A percentile compares a stretch with the other conserved stretches of the same genome.
Evolutionary conservation across 2,888 invertebrate genomes (phyloP).

Genomic region (Spodoptera picta): DNA sequence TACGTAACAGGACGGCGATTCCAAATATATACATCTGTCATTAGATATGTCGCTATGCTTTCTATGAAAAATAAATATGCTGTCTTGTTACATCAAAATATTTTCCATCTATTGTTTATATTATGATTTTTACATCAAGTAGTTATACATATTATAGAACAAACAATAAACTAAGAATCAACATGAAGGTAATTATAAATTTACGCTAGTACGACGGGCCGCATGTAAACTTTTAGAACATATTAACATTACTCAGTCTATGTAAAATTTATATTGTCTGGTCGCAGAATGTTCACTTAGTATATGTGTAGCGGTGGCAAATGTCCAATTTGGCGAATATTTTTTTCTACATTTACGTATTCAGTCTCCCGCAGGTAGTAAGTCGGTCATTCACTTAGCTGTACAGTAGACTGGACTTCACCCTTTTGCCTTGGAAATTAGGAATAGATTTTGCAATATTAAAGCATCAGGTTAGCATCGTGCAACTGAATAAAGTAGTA

Average conservation of each 20-base stretch:
- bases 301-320: slow-evolving; percentile 26
- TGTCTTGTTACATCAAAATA: slow-evolving; percentile 58
- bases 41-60: slow-evolving; percentile 64
- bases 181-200: slow-evolving; percentile 47
- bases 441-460: too few relatives aligned
- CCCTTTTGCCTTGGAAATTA: too few relatives aligned
- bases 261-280: slow-evolving; percentile 61
- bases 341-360: too few relatives aligned
- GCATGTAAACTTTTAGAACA: slow-evolving; percentile 68
- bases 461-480: too few relatives aligned
- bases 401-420: too few relatives aligned
- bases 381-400: too few relatives aligned
- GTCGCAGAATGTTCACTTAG: slow-evolving; percentile 39
- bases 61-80: slow-evolving; percentile 58
- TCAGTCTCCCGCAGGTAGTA: too few relatives aligned
- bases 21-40: slow-evolving; percentile 64
- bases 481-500: too few relatives aligned
- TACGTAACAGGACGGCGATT: slow-evolving; percentile 80
- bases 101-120: slow-evolving; percentile 38
- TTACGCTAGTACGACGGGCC: slow-evolving; percentile 57
- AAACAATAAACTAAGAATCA: slow-evolving; percentile 39
- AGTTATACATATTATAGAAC: slow-evolving; percentile 45
- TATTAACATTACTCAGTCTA: slow-evolving; percentile 85
- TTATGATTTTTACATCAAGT: slow-evolving; percentile 27
- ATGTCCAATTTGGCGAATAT: too few relatives aligned